Evolutionary conservation across 2,113 vertebrate genomes (phyloP).

Genomic region (Peromyscus maniculatus): DNA sequence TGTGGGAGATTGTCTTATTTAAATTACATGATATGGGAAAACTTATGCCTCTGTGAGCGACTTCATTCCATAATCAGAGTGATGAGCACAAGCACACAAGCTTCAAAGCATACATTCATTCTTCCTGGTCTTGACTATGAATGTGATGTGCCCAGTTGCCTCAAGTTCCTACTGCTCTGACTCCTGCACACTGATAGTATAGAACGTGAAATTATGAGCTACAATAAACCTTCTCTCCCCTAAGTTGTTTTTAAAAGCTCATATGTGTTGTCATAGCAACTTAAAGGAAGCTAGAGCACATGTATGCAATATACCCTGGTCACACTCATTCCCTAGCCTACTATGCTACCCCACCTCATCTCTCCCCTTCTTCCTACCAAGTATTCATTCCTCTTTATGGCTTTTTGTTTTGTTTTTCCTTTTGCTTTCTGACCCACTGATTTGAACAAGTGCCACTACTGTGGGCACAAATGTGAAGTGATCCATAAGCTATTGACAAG

Average conservation of each 20-base stretch:
- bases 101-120: too few relatives aligned
- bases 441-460: neutral
- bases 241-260: neutral
- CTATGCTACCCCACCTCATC: accelerated
- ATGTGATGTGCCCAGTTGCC: neutral
- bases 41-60: neutral
- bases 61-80: neutral
- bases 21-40: neutral
- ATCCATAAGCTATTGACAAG: neutral
- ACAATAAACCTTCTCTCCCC: too few relatives aligned
- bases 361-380: neutral
- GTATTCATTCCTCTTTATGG: neutral
- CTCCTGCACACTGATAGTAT: neutral
- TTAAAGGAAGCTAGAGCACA: neutral
- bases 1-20: neutral
- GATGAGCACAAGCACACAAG: too few relatives aligned
- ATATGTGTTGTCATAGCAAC: neutral
- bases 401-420: neutral
- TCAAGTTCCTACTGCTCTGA: neutral
- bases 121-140: neutral
- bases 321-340: neutral
- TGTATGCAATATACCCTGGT: neutral
- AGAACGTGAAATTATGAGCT: neutral
- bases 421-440: neutral
- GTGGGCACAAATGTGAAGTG: neutral